Percentiles rank a stretch among this genome's conserved stretches.
phyloP scores from a whole-genome alignment of 2,888 invertebrate species.

The Epirrhoe tristata region DNA sequence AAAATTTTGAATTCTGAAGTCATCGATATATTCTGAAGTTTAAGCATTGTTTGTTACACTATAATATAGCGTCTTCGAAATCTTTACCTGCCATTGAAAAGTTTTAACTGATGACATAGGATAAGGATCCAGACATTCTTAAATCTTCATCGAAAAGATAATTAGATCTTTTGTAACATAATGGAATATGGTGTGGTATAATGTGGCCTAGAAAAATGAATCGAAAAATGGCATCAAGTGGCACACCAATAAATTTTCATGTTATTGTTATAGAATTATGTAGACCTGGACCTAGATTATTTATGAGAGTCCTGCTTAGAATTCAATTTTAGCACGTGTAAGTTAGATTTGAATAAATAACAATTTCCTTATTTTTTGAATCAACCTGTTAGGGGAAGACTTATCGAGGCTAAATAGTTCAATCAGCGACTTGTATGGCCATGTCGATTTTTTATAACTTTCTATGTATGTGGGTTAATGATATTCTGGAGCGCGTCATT shows the following conservation, averaged over 20 bases:
- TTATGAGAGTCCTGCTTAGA: constrained; percentile 76
- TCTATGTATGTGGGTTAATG: constrained; percentile 72
- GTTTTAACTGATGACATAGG: not conserved
- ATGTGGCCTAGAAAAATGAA: constrained; percentile 37
- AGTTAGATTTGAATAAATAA: constrained; percentile 80
- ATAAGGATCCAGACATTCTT: not conserved
- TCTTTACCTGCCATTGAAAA: not conserved
- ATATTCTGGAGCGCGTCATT: constrained; percentile 62
- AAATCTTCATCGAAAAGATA: not conserved
- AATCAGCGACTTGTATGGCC: constrained; percentile 69
- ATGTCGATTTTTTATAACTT: constrained; percentile 60
- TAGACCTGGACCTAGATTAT: constrained; percentile 66
- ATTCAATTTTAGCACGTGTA: constrained; percentile 82
- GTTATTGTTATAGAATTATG: constrained; percentile 56
- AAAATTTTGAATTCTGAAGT: constrained; percentile 75
- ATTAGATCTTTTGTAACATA: constrained; percentile 18
- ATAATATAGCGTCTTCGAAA: constrained; percentile 8
- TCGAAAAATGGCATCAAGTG: constrained; percentile 37
- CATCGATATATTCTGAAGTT: constrained; percentile 63
- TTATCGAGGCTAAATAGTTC: constrained; percentile 78
- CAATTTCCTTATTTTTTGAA: constrained; percentile 76
- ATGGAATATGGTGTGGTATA: constrained; percentile 16
- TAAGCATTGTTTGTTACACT: constrained; percentile 48
- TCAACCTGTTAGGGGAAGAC: constrained; percentile 77
- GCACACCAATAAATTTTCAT: constrained; percentile 46